Evolutionary conservation across 2,113 vertebrate species (phyloP), one percentile per base, ranked within the genome.

Genomic region (Otus sunia): DNA sequence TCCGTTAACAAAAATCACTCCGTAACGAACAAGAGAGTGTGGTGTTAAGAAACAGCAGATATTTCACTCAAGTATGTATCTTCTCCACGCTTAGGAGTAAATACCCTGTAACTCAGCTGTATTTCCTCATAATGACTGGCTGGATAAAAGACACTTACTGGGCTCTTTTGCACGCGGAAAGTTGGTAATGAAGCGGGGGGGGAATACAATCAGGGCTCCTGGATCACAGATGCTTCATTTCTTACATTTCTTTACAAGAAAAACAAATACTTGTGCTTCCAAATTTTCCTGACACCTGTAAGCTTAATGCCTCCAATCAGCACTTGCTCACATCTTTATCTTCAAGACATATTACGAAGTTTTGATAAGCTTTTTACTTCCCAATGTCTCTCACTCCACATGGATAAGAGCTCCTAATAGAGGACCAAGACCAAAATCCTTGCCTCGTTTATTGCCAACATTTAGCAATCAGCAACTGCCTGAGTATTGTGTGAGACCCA

Each of bases 311-410:
- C 64, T 92, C 68, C 68, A 71, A 77, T 94, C 87, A 96, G 80
- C 80, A 81, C 53, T 81, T 62, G 76, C 69, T 88, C 91, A 96
- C 74, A 96, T 77, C 90, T 96, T 92, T 90, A 95, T 78, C 88
- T 94, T 82, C 84, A 94, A 85, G 72, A 36, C 2, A 0, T 72
- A 73, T 86, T 91, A 90, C 10, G 15, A 76, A 92, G 91, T 96
- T 92, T 74, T 68, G 75, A 96, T 94, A 96, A 97, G 94, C 89
- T 86, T 94, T 75, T 56, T 63, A 53, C 90, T 92, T 95, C 68
- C 45, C 80, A 63, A 15, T 1, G 0, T 79, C 67, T 91, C 92
- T 88, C 80, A 67, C 76, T 95, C 77, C 87, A 88, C 78, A 47
- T 1, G 12, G 88, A 41, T 84, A 86, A 92, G 66, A 97, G 69